phyloP scores from a whole-genome alignment of 2,113 vertebrate genomes.

The Onychostoma macrolepis region DNA sequence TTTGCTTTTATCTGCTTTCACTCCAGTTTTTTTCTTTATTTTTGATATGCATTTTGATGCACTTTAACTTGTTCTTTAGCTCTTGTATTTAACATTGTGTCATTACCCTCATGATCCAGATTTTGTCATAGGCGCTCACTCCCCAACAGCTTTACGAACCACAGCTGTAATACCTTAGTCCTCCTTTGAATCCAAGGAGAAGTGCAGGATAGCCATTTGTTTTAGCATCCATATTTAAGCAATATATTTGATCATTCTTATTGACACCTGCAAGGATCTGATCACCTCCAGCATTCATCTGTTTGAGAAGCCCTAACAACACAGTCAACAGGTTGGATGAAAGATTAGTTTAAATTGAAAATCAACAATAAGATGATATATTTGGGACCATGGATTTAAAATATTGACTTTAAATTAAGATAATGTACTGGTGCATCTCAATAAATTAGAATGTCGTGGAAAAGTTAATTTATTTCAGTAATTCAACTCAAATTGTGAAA shows the following conservation, averaged over 20 bases:
- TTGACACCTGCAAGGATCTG: conserved; percentile 30
- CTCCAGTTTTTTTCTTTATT: not conserved
- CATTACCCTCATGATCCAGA: conserved; percentile 29
- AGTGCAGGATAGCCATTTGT: not conserved
- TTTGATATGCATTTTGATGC: not conserved
- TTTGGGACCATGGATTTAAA: too few relatives aligned
- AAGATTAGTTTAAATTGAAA: not conserved
- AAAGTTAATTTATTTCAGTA: too few relatives aligned
- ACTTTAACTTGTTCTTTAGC: not conserved
- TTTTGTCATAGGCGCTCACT: not conserved
- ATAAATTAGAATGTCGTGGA: too few relatives aligned
- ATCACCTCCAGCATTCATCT: conserved; percentile 15
- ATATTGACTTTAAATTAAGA: not conserved
- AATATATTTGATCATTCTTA: not conserved
- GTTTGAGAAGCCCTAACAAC: conserved; percentile 6
- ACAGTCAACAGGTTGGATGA: not conserved
- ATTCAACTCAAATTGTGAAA: too few relatives aligned
- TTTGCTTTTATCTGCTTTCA: not conserved
- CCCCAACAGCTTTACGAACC: conserved; percentile 51
- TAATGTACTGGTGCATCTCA: too few relatives aligned
- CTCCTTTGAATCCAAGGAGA: conserved; percentile 2
- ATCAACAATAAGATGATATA: not conserved
- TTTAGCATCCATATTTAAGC: not conserved
- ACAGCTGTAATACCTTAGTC: conserved; percentile 47
- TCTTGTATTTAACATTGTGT: too few relatives aligned